These are phyloP conservation scores for Ditula angustiorana DNA, from an alignment of 2,888 invertebrate species.

Conservation along the genomic window DNA sequence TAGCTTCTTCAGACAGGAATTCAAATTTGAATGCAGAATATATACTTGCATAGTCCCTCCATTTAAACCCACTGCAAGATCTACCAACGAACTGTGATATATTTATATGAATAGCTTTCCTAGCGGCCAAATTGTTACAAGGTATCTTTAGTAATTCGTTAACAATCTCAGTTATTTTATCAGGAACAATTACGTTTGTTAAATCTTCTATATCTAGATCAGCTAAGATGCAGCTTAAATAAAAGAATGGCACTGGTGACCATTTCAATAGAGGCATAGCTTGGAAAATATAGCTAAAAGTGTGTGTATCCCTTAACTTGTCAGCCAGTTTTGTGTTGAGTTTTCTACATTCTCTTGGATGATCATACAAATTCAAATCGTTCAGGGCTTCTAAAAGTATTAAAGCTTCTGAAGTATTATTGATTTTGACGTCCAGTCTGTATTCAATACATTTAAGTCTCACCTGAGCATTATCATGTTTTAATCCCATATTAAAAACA, in stretches of 20 bases:
- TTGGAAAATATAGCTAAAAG: slow-evolving; percentile 58
- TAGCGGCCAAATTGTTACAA: slow-evolving; percentile 69
- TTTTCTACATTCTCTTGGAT: slow-evolving; percentile 47
- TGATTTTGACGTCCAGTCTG: slow-evolving; percentile 59
- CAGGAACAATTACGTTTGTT: slow-evolving; percentile 36
- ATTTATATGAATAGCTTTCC: slow-evolving; percentile 65
- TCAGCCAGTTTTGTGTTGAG: slow-evolving; percentile 54
- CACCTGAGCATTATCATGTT: slow-evolving; percentile 73
- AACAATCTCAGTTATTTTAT: slow-evolving; percentile 47
- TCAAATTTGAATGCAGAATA: slow-evolving; percentile 54
- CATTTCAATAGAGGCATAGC: slow-evolving; percentile 65
- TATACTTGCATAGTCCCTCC: slow-evolving; percentile 59
- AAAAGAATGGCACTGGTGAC: slow-evolving; percentile 72
- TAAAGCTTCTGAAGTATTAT: slow-evolving; percentile 55
- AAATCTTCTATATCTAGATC: slow-evolving; percentile 46
- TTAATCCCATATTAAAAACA: slow-evolving; percentile 71
- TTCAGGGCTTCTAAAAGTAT: slow-evolving; percentile 69
- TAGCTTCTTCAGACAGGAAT: slow-evolving; percentile 37
- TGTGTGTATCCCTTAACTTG: slow-evolving; percentile 50
- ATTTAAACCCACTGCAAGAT: slow-evolving; percentile 54
- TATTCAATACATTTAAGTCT: slow-evolving; percentile 69
- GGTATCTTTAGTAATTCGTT: slow-evolving; percentile 64
- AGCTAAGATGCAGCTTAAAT: slow-evolving; percentile 61
- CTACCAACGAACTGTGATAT: slow-evolving; percentile 62
- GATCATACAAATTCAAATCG: slow-evolving; percentile 70